Percentiles rank a stretch among this genome's conserved stretches.
phyloP scores from a whole-genome alignment of 2,797 vertebrate species.

The Picus viridis region DNA sequence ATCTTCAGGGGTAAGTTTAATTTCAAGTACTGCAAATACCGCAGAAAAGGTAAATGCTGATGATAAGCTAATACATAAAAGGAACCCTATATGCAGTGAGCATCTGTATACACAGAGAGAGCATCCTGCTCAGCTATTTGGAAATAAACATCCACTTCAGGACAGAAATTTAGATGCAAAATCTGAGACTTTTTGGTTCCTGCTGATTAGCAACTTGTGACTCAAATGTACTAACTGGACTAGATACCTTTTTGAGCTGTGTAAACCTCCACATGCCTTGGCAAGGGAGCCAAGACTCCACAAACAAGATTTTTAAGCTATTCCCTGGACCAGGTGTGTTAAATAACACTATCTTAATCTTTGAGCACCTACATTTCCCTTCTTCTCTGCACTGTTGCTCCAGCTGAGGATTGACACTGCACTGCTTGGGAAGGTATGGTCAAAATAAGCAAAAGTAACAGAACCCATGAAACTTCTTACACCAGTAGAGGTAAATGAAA shows the following conservation, averaged over 20 bases:
- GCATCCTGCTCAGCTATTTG: not conserved
- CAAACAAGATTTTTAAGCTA: not conserved
- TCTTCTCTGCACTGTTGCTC: not conserved
- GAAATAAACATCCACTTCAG: not conserved
- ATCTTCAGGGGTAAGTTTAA: not conserved
- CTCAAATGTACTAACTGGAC: not conserved
- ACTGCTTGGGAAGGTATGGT: not conserved
- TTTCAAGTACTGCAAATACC: not conserved
- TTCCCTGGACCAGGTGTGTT: not conserved
- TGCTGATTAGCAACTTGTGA: not conserved
- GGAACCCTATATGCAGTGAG: not conserved
- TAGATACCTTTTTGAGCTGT: not conserved
- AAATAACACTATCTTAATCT: not conserved
- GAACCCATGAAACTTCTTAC: not conserved
- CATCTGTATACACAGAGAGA: not conserved
- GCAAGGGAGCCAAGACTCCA: not conserved
- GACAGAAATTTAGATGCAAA: not conserved
- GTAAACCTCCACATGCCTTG: not conserved
- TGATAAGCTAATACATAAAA: not conserved
- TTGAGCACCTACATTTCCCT: not conserved
- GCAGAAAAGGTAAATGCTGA: not conserved
- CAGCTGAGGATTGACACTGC: not conserved
- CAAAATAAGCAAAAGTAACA: not conserved
- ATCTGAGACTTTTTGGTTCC: not conserved
- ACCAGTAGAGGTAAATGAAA: not conserved